Base-by-base conservation (phyloP, 1,140 invertebrate genomes). In the Halesus radiatus region DNA sequence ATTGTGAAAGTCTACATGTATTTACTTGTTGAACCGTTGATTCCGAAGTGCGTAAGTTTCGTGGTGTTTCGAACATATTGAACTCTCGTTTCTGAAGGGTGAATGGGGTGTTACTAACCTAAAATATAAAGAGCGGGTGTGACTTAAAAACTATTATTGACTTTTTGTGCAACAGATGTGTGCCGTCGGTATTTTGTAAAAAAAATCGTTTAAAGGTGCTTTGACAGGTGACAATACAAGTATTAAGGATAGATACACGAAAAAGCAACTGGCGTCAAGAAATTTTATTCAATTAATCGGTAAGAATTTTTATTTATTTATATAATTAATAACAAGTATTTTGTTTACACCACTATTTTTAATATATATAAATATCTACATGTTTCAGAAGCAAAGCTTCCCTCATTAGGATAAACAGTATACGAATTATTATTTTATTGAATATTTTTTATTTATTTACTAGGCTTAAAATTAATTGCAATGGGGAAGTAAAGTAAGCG, bases 91-190 rank as follows among this genome's bases (percentile, higher is more conserved):
- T 45, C 5, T 29, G 15, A 23, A 29, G 23, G 60, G 60, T 64
- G 60, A 26, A 29, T 26, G 18, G 15, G 15, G 60, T 64, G 60
- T 13, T 23, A 64, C 18, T 23, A 29, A 56, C 16, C 0, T 56
- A 20, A 56, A 56, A 22, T 56, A 22, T 20, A 13, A 2, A 13
- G 37, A 45, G 23, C 23, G n/a, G 18, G 54, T 56, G 54, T 56
- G 8, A 20, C 16, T 22, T 60, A 13, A 23, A 60, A 13, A 60
- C 18, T 60, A 60, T 13, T 23, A 23, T 20, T 18, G n/a, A 56
- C 16, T 64, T 62, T 64, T 45, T 23, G 66, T 70, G 66, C 18
- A 22, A 70, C 66, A 70, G 66, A 52, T 70, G 66, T 70, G 29
- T 70, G 29, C 29, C 6, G 32, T 70, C 45, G 64, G 37, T 68